These are phyloP conservation scores for Cherax quadricarinatus DNA, from an alignment of 1,140 invertebrate species.

Conservation along the genomic window DNA sequence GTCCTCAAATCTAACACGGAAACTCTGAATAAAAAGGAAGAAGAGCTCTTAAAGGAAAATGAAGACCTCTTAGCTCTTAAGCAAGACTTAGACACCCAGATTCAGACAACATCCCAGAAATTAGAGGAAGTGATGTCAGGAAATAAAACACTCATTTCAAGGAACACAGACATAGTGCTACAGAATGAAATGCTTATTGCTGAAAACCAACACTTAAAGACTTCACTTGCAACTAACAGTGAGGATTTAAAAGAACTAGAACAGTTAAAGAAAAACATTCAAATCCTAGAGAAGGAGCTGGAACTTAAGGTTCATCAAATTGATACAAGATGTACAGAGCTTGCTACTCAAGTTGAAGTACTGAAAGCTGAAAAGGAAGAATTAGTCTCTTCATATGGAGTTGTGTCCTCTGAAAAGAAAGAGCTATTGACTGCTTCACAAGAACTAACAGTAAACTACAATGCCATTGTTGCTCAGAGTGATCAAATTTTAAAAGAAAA, in stretches of 20 bases:
- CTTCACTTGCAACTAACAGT: not conserved
- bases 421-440: not conserved
- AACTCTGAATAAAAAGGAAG: slow-evolving; percentile 20
- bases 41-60: not conserved
- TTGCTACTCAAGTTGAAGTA: not conserved
- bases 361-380: slow-evolving; percentile 1
- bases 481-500: slow-evolving; percentile 22
- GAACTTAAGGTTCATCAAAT: too few relatives aligned
- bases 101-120: not conserved
- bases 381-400: not conserved
- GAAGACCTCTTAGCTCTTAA: slow-evolving; percentile 1
- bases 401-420: not conserved
- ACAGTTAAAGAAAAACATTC: not conserved
- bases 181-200: slow-evolving; percentile 17
- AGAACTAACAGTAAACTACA: not conserved
- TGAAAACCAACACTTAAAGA: slow-evolving; percentile 6
- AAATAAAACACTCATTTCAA: slow-evolving; percentile 21
- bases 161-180: slow-evolving; percentile 26
- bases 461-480: not conserved
- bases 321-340: not conserved
- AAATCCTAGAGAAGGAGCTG: not conserved
- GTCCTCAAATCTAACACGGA: slow-evolving; percentile 21
- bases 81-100: slow-evolving; percentile 5
- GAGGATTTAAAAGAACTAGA: not conserved
- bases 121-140: slow-evolving; percentile 27